Evolutionary conservation across 2,888 invertebrate species (phyloP).

Genomic region (Hydropsyche betteni): DNA sequence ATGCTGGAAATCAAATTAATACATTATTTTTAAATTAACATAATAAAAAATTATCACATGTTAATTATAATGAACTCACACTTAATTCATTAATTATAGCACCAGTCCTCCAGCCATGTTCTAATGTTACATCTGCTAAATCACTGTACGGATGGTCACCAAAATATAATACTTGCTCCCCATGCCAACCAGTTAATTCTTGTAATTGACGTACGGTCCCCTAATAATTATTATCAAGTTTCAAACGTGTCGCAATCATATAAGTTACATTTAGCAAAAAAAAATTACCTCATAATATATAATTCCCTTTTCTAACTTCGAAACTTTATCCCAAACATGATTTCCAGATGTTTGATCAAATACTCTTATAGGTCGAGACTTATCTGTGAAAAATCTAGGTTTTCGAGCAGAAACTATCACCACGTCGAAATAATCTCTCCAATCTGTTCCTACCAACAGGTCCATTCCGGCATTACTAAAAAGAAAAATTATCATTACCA

Average conservation of each 20-base stretch:
- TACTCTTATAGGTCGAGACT: constrained; percentile 87
- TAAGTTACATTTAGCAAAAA: background rate
- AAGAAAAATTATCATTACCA: background rate
- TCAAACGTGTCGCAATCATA: constrained; percentile 5
- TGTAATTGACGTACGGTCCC: constrained; percentile 93
- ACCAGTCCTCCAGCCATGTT: constrained; percentile 97
- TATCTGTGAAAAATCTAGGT: constrained; percentile 94
- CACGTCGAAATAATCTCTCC: constrained; percentile 93
- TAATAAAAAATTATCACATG: background rate
- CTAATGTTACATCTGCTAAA: constrained; percentile 93
- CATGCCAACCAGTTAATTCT: constrained; percentile 91
- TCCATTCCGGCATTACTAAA: constrained; percentile 90
- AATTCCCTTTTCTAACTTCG: constrained; percentile 83
- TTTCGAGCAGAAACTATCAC: constrained; percentile 95
- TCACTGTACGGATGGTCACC: constrained; percentile 99
- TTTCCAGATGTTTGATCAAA: constrained; percentile 84
- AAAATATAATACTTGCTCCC: constrained; percentile 93
- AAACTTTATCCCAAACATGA: constrained; percentile 92
- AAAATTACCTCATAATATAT: constrained; percentile 87
- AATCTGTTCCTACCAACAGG: constrained; percentile 85
- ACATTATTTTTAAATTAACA: constrained; percentile 1
- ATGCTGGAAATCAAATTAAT: constrained; percentile 68
- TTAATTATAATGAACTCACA: constrained; percentile 63
- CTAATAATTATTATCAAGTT: constrained; percentile 61
- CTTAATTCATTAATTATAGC: constrained; percentile 95